Percentiles rank a stretch among this genome's conserved stretches.
These are phyloP conservation scores for Petrocephalus microphthalmus DNA, from an alignment of 2,113 vertebrate genomes.

Conservation along the genomic window DNA sequence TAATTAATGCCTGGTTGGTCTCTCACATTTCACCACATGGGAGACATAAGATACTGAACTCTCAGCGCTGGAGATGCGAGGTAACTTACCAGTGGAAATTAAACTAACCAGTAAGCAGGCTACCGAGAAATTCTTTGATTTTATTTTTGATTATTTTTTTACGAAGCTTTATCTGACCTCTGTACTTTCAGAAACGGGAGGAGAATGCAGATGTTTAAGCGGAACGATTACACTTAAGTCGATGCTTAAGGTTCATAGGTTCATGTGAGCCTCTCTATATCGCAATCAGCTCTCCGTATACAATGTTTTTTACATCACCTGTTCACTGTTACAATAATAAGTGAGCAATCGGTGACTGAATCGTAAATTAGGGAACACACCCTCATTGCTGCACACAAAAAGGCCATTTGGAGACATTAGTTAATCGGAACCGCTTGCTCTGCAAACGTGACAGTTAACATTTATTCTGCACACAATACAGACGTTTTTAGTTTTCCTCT, in stretches of 20 bases:
- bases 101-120: background rate
- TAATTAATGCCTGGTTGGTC: background rate
- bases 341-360: background rate
- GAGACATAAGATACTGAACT: background rate
- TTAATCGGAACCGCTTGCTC: background rate
- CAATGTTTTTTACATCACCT: background rate
- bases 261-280: background rate
- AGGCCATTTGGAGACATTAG: background rate
- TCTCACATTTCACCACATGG: background rate
- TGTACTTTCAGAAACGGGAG: background rate
- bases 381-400: background rate
- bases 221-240: background rate
- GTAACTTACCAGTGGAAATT: background rate
- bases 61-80: background rate
- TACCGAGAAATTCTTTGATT: background rate
- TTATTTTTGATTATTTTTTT: no score
- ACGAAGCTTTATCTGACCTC: background rate
- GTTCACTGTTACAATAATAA: background rate
- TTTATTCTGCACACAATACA: background rate
- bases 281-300: background rate
- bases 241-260: background rate
- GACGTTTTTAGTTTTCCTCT: background rate
- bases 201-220: background rate
- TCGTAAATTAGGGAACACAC: background rate
- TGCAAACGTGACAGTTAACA: background rate